These are phyloP conservation scores for Loxodonta africana DNA, from an alignment of 2,113 vertebrate species.

Conservation along the genomic window DNA sequence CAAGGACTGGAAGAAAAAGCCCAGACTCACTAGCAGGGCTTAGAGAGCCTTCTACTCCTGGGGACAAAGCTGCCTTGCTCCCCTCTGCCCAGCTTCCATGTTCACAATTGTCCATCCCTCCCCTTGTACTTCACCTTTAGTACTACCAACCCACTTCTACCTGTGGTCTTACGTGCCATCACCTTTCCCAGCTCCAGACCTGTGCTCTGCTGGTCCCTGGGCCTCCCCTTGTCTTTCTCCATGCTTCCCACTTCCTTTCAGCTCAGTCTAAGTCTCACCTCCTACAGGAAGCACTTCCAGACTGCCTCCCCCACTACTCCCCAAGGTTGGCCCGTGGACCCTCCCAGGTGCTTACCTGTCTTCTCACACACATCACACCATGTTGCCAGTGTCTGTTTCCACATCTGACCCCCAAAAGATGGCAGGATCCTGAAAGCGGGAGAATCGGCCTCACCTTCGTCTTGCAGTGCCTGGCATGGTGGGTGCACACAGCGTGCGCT, in stretches of 20 bases:
- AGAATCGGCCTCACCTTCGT: neutral
- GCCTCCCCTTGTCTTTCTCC: neutral
- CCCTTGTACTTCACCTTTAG: neutral
- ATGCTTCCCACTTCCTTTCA: no score
- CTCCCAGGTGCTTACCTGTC: neutral
- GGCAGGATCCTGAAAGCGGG: neutral
- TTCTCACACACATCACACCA: no score
- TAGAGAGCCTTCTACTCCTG: neutral
- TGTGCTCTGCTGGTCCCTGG: neutral
- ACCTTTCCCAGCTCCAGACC: neutral
- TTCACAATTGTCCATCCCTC: fast-evolving
- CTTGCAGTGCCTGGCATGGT: neutral
- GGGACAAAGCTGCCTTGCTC: neutral
- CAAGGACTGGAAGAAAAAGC: neutral
- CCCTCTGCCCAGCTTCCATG: neutral
- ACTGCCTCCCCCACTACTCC: no score
- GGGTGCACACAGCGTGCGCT: fast-evolving
- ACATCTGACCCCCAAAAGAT: neutral
- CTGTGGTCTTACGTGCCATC: neutral
- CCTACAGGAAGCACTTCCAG: neutral
- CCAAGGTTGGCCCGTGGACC: neutral
- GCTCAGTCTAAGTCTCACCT: neutral
- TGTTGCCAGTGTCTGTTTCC: neutral
- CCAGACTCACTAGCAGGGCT: neutral
- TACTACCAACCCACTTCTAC: neutral